A percentile compares a stretch with the other conserved stretches of the same genome.
These are phyloP conservation scores for Centruroides sculpturatus DNA, from an alignment of 1,140 invertebrate genomes.

Conservation along the genomic window DNA sequence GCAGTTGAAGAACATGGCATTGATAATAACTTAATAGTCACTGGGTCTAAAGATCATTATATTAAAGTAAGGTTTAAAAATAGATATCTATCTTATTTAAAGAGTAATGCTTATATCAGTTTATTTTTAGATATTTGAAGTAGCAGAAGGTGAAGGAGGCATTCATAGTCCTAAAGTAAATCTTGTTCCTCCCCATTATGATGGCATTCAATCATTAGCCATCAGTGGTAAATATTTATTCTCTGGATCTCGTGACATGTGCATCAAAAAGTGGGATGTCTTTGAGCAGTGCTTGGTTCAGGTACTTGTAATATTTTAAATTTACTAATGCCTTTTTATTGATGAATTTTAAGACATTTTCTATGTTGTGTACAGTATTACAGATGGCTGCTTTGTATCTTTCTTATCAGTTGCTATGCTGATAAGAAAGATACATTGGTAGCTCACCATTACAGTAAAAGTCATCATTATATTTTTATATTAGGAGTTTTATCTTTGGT, in stretches of 20 bases:
- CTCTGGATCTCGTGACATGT: slow-evolving; percentile 71
- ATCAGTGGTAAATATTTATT: slow-evolving; percentile 49
- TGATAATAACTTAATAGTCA: slow-evolving; percentile 43
- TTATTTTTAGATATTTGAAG: slow-evolving; percentile 42
- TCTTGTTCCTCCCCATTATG: slow-evolving; percentile 76
- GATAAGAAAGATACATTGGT: too few species aligned
- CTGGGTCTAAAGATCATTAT: slow-evolving; percentile 84
- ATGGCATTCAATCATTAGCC: slow-evolving; percentile 67
- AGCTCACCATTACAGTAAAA: too few species aligned
- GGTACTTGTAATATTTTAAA: not conserved
- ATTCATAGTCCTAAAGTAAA: slow-evolving; percentile 46
- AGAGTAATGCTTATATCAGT: too few species aligned
- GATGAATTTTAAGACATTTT: too few species aligned
- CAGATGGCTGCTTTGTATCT: too few species aligned
- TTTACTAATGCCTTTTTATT: too few species aligned
- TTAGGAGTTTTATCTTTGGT: too few species aligned
- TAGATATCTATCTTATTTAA: too few species aligned
- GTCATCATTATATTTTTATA: too few species aligned
- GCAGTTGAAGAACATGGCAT: slow-evolving; percentile 46
- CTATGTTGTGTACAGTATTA: too few species aligned
- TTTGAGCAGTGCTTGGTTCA: not conserved
- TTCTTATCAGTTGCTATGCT: too few species aligned
- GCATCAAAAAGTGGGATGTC: slow-evolving; percentile 77
- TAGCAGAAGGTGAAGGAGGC: slow-evolving; percentile 39
- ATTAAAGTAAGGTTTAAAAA: slow-evolving; percentile 35